phyloP scores from a whole-genome alignment of 2,888 invertebrate genomes.

The Sinhomidia bicolor region DNA sequence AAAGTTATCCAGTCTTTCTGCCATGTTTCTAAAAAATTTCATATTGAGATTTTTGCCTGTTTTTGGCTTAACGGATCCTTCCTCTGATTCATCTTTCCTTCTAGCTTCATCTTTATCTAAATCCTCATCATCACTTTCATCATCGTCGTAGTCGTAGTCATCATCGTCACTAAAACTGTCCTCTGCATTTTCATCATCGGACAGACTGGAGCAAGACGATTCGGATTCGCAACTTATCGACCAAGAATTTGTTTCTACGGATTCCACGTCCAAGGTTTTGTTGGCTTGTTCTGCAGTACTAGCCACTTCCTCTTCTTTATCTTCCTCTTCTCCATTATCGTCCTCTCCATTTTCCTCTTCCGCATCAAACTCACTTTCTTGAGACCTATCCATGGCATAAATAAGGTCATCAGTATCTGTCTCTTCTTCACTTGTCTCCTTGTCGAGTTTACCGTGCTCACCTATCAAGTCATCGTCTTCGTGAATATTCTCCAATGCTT shows the following conservation, averaged over 20 bases:
- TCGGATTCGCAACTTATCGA: background rate
- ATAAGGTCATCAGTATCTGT: slow-evolving; percentile 9
- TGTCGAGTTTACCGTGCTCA: background rate
- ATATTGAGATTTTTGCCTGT: background rate
- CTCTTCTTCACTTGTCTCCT: background rate
- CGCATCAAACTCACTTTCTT: background rate
- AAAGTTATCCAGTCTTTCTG: slow-evolving; percentile 1
- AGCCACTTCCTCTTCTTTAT: background rate
- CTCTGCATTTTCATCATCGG: background rate
- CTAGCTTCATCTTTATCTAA: background rate
- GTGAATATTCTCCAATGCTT: background rate
- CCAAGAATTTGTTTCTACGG: background rate
- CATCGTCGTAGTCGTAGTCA: background rate
- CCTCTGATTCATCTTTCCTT: background rate
- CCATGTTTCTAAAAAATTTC: background rate
- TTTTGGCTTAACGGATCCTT: background rate
- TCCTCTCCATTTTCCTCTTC: background rate
- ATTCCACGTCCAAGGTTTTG: background rate
- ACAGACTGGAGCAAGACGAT: background rate
- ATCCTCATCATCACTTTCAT: background rate
- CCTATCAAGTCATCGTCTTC: background rate
- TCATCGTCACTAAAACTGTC: background rate
- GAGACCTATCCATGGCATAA: background rate
- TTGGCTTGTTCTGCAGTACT: no score
- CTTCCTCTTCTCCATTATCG: background rate